Evolutionary conservation across 1,140 invertebrate genomes (phyloP), one percentile per base, ranked within the genome.

Genomic region (Mylabris phalerata): DNA sequence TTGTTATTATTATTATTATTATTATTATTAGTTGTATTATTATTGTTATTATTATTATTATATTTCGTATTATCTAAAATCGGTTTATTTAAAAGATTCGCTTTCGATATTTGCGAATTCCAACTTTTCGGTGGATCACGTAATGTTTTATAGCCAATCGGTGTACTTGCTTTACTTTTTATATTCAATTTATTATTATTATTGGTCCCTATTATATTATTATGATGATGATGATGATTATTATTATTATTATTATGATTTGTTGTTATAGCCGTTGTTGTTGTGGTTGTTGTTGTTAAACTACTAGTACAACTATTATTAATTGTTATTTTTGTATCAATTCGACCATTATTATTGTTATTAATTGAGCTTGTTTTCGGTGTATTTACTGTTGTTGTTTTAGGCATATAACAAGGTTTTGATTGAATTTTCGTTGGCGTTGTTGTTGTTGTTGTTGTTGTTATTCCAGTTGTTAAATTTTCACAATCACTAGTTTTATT

Each of bases 101-200:
- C 76, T 42, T 78, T 76, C 0, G 80, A 75, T 3, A 82, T 69
- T 4, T 78, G 80, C 2, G 80, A 80, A 66, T 82, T 83, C 81
- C 81, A 83, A 1, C 75, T 74, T 60, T 79, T 82, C 0, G 81
- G 79, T 1, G 80, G 80, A 56, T 79, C 75, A 9, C 79, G 71
- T 1, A 82, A 66, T 0, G 81, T 82, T 55, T 82, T 83, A 57
- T 82, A 82, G 0, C 77, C 76, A 4, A 76, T 68, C 1, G 75
- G 65, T 13, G 65, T 67, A 41, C 56, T 65, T 10, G 68, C 59
- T 62, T 71, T 71, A 1, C 71, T 65, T 43, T 76, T 75, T 7
- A 68, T 66, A 11, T 50, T 64, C 63, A 42, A 4, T 42, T 42
- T 42, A 10, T 10, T 42, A 42, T 42, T 11, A 42, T 11, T n/a